phyloP scores from a whole-genome alignment of 2,797 vertebrate species.

The Takifugu ocellatus region DNA sequence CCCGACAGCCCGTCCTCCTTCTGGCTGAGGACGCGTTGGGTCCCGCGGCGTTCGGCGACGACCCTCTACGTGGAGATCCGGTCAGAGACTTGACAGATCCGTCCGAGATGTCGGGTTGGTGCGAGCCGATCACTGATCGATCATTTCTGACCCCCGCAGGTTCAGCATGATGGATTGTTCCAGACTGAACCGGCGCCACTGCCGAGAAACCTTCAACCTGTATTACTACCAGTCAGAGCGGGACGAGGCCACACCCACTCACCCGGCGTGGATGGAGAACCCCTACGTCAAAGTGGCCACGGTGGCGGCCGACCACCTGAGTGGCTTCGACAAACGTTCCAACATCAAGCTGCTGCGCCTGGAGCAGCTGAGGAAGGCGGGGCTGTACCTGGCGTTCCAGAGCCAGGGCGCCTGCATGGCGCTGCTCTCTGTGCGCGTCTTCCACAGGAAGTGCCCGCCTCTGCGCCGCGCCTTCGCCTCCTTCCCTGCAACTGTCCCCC shows the following conservation, averaged over 20 bases:
- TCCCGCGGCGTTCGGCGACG: slow-evolving; percentile 66
- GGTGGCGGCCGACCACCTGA: slow-evolving; percentile 81
- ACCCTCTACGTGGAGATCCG: slow-evolving; percentile 80
- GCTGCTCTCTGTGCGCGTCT: slow-evolving; percentile 79
- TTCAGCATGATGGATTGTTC: slow-evolving; percentile 87
- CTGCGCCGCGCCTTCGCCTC: slow-evolving; percentile 72
- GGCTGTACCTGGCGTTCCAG: slow-evolving; percentile 86
- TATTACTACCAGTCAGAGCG: slow-evolving; percentile 73
- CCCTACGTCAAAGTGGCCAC: slow-evolving; percentile 83
- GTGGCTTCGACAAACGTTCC: slow-evolving; percentile 66
- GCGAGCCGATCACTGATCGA: background rate
- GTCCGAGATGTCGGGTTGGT: no score
- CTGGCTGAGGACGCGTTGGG: slow-evolving; percentile 82
- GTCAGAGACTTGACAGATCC: slow-evolving; percentile 13
- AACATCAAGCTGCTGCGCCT: slow-evolving; percentile 81
- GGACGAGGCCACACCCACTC: slow-evolving; percentile 74
- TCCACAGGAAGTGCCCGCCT: slow-evolving; percentile 79
- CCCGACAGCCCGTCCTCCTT: slow-evolving; percentile 60
- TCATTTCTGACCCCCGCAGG: slow-evolving; percentile 14
- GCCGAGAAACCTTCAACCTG: slow-evolving; percentile 88
- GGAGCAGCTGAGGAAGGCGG: slow-evolving; percentile 65
- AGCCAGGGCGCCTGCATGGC: slow-evolving; percentile 87
- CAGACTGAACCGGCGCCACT: slow-evolving; percentile 69
- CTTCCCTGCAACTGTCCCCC: slow-evolving; percentile 82
- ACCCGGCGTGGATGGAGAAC: slow-evolving; percentile 86